A percentile compares a stretch with the other conserved stretches of the same genome.
Evolutionary conservation across 2,888 invertebrate species (phyloP).

Genomic region (Heteromurus nitidus): DNA sequence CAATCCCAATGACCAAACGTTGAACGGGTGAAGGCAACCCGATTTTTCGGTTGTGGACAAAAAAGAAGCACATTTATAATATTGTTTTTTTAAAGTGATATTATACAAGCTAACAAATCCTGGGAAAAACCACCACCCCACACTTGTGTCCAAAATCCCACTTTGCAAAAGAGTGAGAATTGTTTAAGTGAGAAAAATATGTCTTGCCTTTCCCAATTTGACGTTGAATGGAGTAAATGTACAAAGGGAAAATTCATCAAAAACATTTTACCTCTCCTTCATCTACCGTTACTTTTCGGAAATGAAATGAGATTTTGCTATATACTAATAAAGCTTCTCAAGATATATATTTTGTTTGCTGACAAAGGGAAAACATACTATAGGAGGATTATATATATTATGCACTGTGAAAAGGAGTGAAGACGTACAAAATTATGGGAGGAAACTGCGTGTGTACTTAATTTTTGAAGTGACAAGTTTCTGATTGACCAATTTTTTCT

Average conservation of each 20-base stretch:
- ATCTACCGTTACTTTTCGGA: constrained; percentile 32
- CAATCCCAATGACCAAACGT: constrained; percentile 66
- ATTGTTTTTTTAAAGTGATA: constrained; percentile 15
- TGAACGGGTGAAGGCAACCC: constrained; percentile 12
- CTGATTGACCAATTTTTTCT: constrained; percentile 59
- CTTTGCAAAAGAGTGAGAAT: neutral
- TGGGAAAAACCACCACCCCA: neutral
- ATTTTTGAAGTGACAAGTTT: constrained; percentile 59
- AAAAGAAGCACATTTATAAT: constrained; percentile 1
- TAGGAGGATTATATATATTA: too few species aligned
- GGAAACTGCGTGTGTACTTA: constrained; percentile 53
- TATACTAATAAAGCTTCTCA: too few species aligned
- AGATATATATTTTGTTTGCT: too few species aligned
- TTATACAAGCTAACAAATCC: neutral
- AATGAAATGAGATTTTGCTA: constrained; percentile 23
- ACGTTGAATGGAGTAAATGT: constrained; percentile 44
- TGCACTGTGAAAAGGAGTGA: neutral
- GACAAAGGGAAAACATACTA: too few species aligned
- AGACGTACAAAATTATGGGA: constrained; percentile 38
- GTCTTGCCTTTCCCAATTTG: constrained; percentile 34
- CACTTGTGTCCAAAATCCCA: too few species aligned
- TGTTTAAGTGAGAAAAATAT: constrained; percentile 12
- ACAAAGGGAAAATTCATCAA: constrained; percentile 46
- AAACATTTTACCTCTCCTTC: constrained; percentile 29
- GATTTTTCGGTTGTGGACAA: neutral